Conservation (phyloP, 2,888 invertebrate genomes). For the Aphodius sticticus region DNA sequence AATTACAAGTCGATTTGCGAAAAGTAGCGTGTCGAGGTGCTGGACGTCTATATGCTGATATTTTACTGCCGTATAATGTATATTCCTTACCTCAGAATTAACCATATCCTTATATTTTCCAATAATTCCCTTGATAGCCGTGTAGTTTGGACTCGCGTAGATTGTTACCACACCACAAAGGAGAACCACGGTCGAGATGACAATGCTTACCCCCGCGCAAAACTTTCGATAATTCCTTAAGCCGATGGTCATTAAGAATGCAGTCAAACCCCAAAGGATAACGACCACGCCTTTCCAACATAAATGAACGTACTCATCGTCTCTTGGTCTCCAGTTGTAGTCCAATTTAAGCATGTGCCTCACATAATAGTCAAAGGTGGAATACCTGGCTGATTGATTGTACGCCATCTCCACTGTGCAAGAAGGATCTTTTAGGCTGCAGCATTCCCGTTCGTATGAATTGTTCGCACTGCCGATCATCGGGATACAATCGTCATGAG, state of each 20-base stretch:
- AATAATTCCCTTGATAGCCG: conserved; percentile 16
- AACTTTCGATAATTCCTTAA: conserved; percentile 17
- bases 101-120: not conserved
- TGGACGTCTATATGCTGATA: too few relatives aligned
- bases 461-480: not conserved
- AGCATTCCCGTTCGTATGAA: not conserved
- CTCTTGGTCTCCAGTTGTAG: not conserved
- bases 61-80: not conserved
- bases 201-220: not conserved
- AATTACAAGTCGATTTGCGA: too few relatives aligned
- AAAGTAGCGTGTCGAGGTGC: too few relatives aligned
- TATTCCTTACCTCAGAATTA: conserved; percentile 8
- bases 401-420: not conserved
- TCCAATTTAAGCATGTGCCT: not conserved
- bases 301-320: not conserved
- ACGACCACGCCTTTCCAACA: not conserved
- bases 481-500: conserved; percentile 11
- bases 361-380: conserved; percentile 13
- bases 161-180: not conserved
- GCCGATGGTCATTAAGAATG: not conserved
- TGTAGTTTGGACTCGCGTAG: not conserved
- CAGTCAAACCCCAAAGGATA: not conserved
- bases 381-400: conserved; percentile 8
- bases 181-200: not conserved
- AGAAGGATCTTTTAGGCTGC: not conserved